Evolutionary conservation across 2,888 invertebrate species (phyloP), one percentile per base, ranked within the genome.

Genomic region (Limnephilus marmoratus): DNA sequence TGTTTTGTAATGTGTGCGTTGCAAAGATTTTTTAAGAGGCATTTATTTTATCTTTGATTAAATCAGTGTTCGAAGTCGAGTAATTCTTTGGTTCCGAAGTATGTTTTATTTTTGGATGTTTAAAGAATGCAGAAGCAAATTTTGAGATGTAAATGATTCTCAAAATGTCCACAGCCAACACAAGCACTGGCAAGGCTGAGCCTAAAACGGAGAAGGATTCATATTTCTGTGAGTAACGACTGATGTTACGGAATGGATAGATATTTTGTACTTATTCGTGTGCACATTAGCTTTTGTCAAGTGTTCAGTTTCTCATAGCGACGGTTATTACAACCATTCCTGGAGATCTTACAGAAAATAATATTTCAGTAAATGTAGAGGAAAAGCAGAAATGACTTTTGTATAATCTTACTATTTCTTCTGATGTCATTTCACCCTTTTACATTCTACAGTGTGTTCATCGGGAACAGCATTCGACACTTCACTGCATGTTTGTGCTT

Each of bases 181-280:
- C 94, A 94, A 95, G 95, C 94, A 94, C 95, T 94, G 95, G 96
- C 94, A 96, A 96, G 95, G 95, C 95, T 94, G 95, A 96, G 94
- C 93, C 95, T 94, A 95, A 95, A 94, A 95, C 95, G 94, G 96
- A 96, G 95, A 96, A 96, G 95, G 96, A 96, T 94, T 95, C 96
- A 94, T 97, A 97, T 95, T 97, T 96, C 95, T 97, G 97, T 96
- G 95, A 96, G 96, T 96, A 96, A 94, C 94, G 86, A 85, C 34
- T 53, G 45, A 49, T 90, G 85, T 85, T 49, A 85, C 68, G 90
- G 88, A 89, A 89, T 89, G 88, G 88, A 80, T 89, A 89, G 88
- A 89, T 89, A 89, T 89, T 89, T 89, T 89, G 88, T 89, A 45
- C 80, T 89, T 89, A 80, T 89, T 89, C 88, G 88, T 89, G 88